Evolutionary conservation across 2,888 invertebrate genomes (phyloP), one percentile per base, ranked within the genome.

Genomic region (Alsophila aescularia): DNA sequence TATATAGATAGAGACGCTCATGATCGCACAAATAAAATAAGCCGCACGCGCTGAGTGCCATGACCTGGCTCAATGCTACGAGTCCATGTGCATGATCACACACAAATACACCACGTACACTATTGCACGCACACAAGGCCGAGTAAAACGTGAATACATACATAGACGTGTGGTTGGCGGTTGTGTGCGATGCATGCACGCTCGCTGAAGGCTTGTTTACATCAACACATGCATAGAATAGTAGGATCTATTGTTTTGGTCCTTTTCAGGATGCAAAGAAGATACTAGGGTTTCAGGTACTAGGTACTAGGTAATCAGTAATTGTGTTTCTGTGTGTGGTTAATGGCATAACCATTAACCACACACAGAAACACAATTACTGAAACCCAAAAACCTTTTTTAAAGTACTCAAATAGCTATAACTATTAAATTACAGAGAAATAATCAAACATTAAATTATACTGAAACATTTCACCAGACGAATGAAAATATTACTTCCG

Each of bases 41-140:
- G 45, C 76, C 79, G 86, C 86, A 85, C 85, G 85, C 85, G 86
- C 76, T 75, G 86, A 77, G 90, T 83, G 87, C 89, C 90, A 88
- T 87, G 90, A 90, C 90, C 90, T 89, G 85, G 74, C 88, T 88
- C 90, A 90, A 89, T 89, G 89, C 87, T 86, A 80, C 75, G 75
- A 65, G 67, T 64, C 61, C 68, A 67, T 62, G 65, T 57, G 62
- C 61, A 66, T 58, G 62, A 58, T 59, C 52, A 39, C 39, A 39
- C 50, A 27, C 21, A 42, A 31, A 37, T n/a, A n/a, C 52, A 49
- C 55, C 47, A 58, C 59, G 40, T 51, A 50, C 50, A 44, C 45
- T 27, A 49, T 47, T 21, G 50, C 39, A 48, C 55, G 36, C 45
- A 59, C 57, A 62, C 62, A 39, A 47, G 49, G 47, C 50, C 52